Conservation (phyloP, 2,797 vertebrate genomes). For the Aratinga solstitialis region DNA sequence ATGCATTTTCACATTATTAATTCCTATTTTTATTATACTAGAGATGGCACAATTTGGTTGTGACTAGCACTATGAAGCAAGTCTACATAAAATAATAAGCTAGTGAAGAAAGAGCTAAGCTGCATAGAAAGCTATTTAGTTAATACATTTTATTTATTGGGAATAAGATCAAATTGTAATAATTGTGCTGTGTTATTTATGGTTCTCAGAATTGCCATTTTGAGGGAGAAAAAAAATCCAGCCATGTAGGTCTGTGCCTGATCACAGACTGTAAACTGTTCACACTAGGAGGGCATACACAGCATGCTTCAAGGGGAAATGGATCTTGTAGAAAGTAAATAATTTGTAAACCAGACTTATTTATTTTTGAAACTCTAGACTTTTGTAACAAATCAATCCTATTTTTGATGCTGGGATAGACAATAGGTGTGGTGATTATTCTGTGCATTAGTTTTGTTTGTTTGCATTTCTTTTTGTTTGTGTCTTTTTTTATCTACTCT, state of each 20-base stretch:
- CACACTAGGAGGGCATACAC: conserved; percentile 44
- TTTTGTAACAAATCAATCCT: neutral
- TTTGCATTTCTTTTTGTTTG: neutral
- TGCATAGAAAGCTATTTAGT: conserved; percentile 8
- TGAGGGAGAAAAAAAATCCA: conserved; percentile 30
- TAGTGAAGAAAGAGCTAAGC: neutral
- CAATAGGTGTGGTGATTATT: neutral
- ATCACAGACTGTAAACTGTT: conserved; percentile 39
- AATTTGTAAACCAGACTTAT: conserved; percentile 60
- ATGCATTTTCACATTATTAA: neutral
- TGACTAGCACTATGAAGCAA: neutral
- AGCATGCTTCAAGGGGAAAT: conserved; percentile 54
- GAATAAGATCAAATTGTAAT: conserved; percentile 56
- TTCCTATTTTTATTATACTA: neutral
- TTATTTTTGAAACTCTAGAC: conserved; percentile 61
- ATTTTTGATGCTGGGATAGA: neutral
- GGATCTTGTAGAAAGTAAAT: conserved; percentile 64
- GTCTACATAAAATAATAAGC: neutral
- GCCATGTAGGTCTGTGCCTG: conserved; percentile 29
- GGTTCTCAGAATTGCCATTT: conserved; percentile 66
- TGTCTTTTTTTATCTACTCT: neutral
- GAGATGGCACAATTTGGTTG: neutral
- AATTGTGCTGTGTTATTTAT: conserved; percentile 69
- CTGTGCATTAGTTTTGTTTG: neutral
- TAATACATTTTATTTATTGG: conserved; percentile 62